A percentile compares a stretch with the other conserved stretches of the same genome.
phyloP scores from a whole-genome alignment of 2,888 invertebrate species.

The Netelia inedita region DNA sequence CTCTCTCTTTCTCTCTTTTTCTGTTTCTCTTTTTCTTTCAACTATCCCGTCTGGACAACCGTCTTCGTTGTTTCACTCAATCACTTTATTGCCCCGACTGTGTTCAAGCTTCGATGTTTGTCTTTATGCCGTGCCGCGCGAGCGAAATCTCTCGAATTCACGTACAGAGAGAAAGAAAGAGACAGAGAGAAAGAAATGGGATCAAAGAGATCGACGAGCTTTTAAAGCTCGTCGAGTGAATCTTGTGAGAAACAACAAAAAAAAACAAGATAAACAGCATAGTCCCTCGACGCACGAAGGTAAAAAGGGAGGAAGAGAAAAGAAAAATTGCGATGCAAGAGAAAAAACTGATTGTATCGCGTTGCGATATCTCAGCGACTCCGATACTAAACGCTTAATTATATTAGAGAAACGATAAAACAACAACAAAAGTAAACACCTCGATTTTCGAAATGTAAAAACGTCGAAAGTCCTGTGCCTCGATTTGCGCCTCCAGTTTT shows the following conservation, averaged over 20 bases:
- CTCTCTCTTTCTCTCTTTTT: conserved; percentile 11
- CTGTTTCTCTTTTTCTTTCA: conserved; percentile 8
- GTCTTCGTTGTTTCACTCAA: conserved; percentile 59
- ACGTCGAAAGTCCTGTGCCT: too few species aligned
- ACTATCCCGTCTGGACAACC: conserved; percentile 1
- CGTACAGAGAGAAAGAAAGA: neutral
- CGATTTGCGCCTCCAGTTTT: too few species aligned
- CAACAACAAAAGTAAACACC: neutral
- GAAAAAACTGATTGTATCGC: neutral
- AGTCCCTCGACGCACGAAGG: neutral
- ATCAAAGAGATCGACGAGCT: neutral
- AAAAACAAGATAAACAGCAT: neutral
- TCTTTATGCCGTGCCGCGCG: conserved; percentile 40
- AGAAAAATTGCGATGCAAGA: neutral
- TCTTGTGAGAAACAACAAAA: neutral
- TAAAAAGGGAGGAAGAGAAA: neutral
- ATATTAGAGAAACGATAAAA: neutral
- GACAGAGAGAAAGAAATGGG: conserved; percentile 1
- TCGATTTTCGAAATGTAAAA: neutral
- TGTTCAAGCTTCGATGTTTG: conserved; percentile 80
- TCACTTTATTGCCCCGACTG: conserved; percentile 76
- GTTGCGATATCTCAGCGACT: neutral
- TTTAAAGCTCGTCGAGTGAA: neutral
- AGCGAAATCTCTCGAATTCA: conserved; percentile 16
- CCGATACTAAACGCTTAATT: neutral